These are phyloP conservation scores for Sphaerophoria taeniata DNA, from an alignment of 2,888 invertebrate genomes.

Conservation along the genomic window DNA sequence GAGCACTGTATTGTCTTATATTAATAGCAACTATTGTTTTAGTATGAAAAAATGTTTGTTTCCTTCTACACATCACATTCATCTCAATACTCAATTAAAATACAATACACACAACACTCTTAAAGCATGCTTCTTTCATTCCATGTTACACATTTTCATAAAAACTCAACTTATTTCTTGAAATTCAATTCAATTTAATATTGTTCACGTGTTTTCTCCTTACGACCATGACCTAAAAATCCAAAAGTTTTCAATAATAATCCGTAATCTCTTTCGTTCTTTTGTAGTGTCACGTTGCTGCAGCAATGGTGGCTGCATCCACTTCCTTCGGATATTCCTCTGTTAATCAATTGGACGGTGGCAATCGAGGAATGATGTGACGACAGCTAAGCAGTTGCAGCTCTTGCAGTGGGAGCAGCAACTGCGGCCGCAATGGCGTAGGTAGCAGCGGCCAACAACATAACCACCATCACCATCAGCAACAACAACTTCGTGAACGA, in stretches of 20 bases:
- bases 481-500: conserved; percentile 77
- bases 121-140: too few relatives aligned
- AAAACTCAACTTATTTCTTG: too few relatives aligned
- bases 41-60: too few relatives aligned
- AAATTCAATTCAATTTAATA: background rate
- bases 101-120: too few relatives aligned
- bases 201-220: conserved; percentile 16
- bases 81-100: too few relatives aligned
- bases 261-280: conserved; percentile 45
- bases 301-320: conserved; percentile 83
- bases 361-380: conserved; percentile 82
- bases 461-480: conserved; percentile 74
- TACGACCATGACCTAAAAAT: conserved; percentile 25
- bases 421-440: conserved; percentile 79
- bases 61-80: too few relatives aligned
- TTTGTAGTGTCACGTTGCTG: conserved; percentile 82
- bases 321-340: conserved; percentile 82
- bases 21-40: too few relatives aligned
- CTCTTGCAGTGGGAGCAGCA: conserved; percentile 82
- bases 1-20: too few relatives aligned
- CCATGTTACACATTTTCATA: too few relatives aligned
- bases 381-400: conserved; percentile 83
- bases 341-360: conserved; percentile 81
- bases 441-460: conserved; percentile 44
- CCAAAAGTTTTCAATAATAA: conserved; percentile 1